Evolutionary conservation across 2,888 invertebrate species (phyloP).

Genomic region (Campoplex nolae): DNA sequence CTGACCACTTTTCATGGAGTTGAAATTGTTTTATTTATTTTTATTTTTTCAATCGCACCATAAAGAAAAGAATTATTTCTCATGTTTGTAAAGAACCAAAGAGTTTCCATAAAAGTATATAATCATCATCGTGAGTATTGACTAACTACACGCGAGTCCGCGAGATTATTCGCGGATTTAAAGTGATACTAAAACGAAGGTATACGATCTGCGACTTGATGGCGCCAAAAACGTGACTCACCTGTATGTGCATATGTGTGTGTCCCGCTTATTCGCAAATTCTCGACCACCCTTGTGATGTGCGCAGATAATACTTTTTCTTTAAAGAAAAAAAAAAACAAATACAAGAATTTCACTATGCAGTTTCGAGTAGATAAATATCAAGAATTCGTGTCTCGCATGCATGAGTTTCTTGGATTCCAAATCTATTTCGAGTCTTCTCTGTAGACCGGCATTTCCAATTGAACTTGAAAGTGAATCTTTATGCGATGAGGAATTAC

Average conservation of each 20-base stretch:
- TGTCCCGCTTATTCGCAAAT: constrained; percentile 47
- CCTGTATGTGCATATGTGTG: constrained; percentile 16
- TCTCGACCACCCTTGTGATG: constrained; percentile 29
- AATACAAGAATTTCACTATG: constrained; percentile 1
- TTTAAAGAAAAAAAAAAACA: not conserved
- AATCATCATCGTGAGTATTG: constrained; percentile 3
- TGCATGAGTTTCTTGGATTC: constrained; percentile 31
- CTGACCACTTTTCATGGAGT: not conserved
- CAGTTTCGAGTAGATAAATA: constrained; percentile 41
- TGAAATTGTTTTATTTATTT: too few species aligned
- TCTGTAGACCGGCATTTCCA: constrained; percentile 2
- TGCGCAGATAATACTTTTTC: constrained; percentile 2
- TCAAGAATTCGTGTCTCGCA: constrained; percentile 28
- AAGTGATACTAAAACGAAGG: constrained; percentile 29
- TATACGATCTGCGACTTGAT: constrained; percentile 43
- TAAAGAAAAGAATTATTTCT: not conserved
- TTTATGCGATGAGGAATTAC: not conserved
- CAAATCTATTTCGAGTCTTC: constrained; percentile 28
- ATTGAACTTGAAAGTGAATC: not conserved
- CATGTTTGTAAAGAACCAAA: not conserved
- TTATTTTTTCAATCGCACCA: not conserved
- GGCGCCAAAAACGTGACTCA: constrained; percentile 64
- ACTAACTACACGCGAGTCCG: constrained; percentile 20
- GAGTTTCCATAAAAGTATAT: not conserved
- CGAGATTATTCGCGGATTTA: constrained; percentile 48